A percentile compares a stretch with the other conserved stretches of the same genome.
Conservation (phyloP, 2,888 invertebrate genomes). For the Eurytoma adleriae region DNA sequence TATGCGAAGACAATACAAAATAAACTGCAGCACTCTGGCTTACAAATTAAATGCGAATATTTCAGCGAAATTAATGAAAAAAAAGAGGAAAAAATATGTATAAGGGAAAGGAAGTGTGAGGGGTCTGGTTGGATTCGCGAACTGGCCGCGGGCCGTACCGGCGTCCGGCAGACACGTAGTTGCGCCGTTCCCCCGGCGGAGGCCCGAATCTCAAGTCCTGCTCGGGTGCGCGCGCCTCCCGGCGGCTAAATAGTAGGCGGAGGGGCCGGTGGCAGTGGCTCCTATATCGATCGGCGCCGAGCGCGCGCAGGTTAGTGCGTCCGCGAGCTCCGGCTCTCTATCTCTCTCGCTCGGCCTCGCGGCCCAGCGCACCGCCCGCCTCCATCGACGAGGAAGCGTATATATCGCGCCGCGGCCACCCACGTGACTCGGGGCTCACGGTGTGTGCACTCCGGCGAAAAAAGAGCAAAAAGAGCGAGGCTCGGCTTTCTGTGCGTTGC, state of each 20-base stretch:
- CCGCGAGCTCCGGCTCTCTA: neutral
- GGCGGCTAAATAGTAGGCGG: neutral
- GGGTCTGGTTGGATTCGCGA: too few relatives aligned
- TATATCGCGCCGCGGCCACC: neutral
- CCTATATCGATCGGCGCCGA: conserved; percentile 12
- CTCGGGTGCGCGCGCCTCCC: neutral
- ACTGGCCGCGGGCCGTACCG: neutral
- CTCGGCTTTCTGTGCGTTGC: neutral
- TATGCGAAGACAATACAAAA: too few relatives aligned
- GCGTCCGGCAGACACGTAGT: neutral
- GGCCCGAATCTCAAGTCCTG: too few relatives aligned
- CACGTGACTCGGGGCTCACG: neutral
- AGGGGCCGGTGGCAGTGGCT: conserved; percentile 1
- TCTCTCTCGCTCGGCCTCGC: neutral
- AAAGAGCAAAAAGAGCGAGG: neutral
- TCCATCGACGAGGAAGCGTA: too few relatives aligned
- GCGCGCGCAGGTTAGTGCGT: neutral
- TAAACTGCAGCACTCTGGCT: too few relatives aligned
- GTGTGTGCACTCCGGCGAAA: neutral
- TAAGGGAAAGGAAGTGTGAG: too few relatives aligned
- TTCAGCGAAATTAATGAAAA: too few relatives aligned
- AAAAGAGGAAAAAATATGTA: too few relatives aligned
- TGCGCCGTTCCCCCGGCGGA: neutral
- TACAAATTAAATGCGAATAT: too few relatives aligned
- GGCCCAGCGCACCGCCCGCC: neutral